Evolutionary conservation across 1,140 invertebrate species (phyloP).

Genomic region (Chelonus insularis): DNA sequence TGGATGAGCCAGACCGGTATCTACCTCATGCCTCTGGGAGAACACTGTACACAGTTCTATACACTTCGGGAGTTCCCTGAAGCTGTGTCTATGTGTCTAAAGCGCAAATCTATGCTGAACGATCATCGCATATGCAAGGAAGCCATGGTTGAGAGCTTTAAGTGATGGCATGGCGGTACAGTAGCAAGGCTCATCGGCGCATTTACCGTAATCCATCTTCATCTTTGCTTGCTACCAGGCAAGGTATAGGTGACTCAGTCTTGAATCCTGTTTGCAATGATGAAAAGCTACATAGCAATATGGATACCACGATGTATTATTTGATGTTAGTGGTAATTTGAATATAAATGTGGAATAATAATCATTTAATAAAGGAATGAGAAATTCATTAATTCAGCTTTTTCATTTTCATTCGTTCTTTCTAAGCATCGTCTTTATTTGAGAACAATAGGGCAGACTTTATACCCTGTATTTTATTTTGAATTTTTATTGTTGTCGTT

Average conservation of each 20-base stretch:
- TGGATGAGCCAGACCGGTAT: constrained; percentile 1
- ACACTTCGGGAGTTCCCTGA: neutral
- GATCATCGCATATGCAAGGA: neutral
- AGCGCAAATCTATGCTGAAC: constrained; percentile 5
- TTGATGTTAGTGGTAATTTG: neutral
- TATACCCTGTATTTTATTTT: no score
- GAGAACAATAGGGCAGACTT: no score
- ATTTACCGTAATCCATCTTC: constrained; percentile 27
- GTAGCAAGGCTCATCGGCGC: constrained; percentile 7
- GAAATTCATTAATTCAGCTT: no score
- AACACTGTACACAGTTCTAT: neutral
- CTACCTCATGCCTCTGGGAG: neutral
- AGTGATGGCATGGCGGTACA: neutral
- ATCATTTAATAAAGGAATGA: no score
- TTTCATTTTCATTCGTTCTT: no score
- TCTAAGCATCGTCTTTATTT: no score
- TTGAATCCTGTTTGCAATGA: constrained; percentile 20
- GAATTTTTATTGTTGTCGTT: no score
- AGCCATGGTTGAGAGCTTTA: neutral
- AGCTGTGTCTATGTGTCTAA: neutral
- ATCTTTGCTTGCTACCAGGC: constrained; percentile 14
- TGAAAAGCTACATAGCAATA: neutral
- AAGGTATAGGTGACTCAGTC: constrained; percentile 20
- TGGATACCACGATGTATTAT: neutral
- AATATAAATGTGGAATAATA: no score